These are phyloP conservation scores for Cladopsammia gracilis DNA, from an alignment of 64 coral and sea anemone genomes.

Conservation along the genomic window DNA sequence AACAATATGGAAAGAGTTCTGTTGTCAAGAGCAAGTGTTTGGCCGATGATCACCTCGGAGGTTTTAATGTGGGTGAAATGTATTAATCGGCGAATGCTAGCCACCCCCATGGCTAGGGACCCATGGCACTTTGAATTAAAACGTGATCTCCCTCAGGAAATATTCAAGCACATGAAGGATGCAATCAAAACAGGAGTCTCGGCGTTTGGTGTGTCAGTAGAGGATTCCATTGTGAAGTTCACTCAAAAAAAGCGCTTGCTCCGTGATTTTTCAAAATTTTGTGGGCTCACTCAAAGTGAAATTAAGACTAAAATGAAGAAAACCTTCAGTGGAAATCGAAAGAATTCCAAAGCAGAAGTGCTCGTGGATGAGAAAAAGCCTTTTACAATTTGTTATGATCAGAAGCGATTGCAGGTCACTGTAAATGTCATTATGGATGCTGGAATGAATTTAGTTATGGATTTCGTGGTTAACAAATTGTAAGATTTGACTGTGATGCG, in stretches of 20 bases:
- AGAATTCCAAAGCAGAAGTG: conserved; percentile 66
- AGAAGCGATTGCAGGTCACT: conserved; percentile 33
- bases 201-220: conserved; percentile 41
- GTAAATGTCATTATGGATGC: conserved; percentile 41
- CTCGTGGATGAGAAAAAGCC: conserved; percentile 54
- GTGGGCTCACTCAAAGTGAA: conserved; percentile 32
- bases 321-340: conserved; percentile 51
- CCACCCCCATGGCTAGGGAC: conserved; percentile 62
- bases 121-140: conserved; percentile 65
- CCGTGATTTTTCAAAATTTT: conserved; percentile 48
- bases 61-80: conserved; percentile 67
- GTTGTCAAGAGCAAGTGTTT: conserved; percentile 28
- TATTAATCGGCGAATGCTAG: conserved; percentile 55
- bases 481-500: conserved; percentile 3
- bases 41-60: conserved; percentile 36
- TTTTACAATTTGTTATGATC: conserved; percentile 57
- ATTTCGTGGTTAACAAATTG: conserved; percentile 44
- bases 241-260: conserved; percentile 39
- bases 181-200: conserved; percentile 46
- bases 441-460: conserved; percentile 77
- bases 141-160: conserved; percentile 55
- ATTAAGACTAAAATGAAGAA: conserved; percentile 44
- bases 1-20: conserved; percentile 25
- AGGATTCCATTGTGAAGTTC: conserved; percentile 6
- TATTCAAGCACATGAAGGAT: conserved; percentile 52